Base-by-base conservation (phyloP, 64 coral and sea anemone genomes). In the Montipora efflorescens region DNA sequence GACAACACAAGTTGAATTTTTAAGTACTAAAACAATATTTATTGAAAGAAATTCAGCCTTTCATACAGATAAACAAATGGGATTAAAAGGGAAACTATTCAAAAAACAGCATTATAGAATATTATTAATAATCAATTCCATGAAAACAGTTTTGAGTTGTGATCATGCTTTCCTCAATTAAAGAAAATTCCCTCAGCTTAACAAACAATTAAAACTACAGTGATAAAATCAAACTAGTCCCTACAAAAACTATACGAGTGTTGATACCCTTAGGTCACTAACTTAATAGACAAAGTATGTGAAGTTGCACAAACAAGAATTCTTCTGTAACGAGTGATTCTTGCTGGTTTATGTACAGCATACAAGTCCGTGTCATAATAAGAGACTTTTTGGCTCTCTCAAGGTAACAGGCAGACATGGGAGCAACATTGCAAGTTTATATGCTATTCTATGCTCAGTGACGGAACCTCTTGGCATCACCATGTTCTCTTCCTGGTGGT, bases 401-500 rank as follows among this genome's bases (percentile, higher is more conserved):
- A 59, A 7, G 14, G 5, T 16, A 47, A 8, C 8, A 11, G 2
- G 10, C 5, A 21, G 1, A 44, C 21, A 72, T 7, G 7, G 16
- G 21, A 49, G 13, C n/a, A 11, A 5, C 53, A 82, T 82, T 14
- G 7, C 21, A 49, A 48, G 66, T 86, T 49, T 50, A 5, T 71
- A 8, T 70, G 8, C 28, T 9, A 9, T 61, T 83, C 4, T 83
- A 61, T 13, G 45, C 62, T 67, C 47, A 86, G 43, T 86, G 66
- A 86, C 87, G 87, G 52, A 74, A 81, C 11, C 90, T 83, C 79
- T 95, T 95, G 70, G 23, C 80, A 92, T 92, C 90, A 49, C 94
- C 94, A 92, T 92, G 90, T 15, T 92, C 94, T 91, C 94, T 90
- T 73, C 66, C 51, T 21, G 94, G 90, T 9, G 89, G 89, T 20